phyloP scores from a whole-genome alignment of 2,797 vertebrate genomes.

The Tangara arthus region DNA sequence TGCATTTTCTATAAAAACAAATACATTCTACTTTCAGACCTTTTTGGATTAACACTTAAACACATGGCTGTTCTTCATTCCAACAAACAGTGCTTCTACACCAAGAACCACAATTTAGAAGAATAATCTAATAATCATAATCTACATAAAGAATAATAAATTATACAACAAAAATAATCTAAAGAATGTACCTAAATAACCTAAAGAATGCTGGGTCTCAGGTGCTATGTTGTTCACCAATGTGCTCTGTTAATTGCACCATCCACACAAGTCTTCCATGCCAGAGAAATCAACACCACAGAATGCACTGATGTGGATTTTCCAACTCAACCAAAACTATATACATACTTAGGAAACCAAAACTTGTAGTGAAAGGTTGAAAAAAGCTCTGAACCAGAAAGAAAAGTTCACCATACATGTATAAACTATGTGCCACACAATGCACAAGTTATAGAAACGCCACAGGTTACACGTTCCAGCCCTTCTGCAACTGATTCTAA shows the following conservation, averaged over 20 bases:
- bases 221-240: not conserved
- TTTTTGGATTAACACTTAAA: not conserved
- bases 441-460: not conserved
- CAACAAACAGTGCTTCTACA: not conserved
- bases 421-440: not conserved
- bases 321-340: not conserved
- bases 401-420: not conserved
- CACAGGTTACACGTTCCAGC: fast-evolving
- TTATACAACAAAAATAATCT: not conserved
- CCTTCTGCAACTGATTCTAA: not conserved
- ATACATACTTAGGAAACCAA: not conserved
- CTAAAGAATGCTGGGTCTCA: not conserved
- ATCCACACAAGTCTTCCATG: not conserved
- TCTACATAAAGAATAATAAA: not conserved
- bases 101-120: not conserved
- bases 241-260: not conserved
- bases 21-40: not conserved
- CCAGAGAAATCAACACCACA: not conserved
- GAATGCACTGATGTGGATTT: not conserved
- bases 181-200: not conserved
- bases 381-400: not conserved
- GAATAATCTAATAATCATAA: not conserved
- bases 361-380: not conserved
- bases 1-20: not conserved
- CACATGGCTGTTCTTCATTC: not conserved